Evolutionary conservation across 2,113 vertebrate species (phyloP).

Genomic region (Anser cygnoides): DNA sequence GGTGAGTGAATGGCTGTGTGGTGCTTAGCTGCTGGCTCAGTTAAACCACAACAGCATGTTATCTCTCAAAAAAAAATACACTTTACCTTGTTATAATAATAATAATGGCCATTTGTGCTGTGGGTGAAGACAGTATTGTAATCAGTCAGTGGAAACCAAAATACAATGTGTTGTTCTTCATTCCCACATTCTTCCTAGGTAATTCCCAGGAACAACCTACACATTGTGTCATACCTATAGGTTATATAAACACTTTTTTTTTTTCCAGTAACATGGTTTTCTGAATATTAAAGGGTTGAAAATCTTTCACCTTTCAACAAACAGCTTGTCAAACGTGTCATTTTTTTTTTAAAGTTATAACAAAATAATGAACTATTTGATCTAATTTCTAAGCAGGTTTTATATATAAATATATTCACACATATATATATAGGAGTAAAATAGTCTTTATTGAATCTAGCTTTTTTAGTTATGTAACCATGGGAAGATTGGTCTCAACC

Average conservation of each 20-base stretch:
- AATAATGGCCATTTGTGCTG: not conserved
- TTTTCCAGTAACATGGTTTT: not conserved
- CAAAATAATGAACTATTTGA: not conserved
- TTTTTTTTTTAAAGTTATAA: not conserved
- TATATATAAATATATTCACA: not conserved
- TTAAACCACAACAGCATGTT: not conserved
- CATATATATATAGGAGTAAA: not conserved
- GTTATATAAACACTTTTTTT: not conserved
- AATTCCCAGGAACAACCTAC: not conserved
- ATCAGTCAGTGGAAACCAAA: not conserved
- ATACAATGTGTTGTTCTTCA: not conserved
- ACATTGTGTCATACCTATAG: not conserved
- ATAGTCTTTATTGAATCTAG: not conserved
- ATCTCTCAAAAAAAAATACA: not conserved
- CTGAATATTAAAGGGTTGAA: not conserved
- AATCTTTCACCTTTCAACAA: not conserved
- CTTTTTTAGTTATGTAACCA: not conserved
- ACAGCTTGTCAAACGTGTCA: not conserved
- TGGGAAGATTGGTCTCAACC: not conserved
- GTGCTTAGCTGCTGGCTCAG: no score
- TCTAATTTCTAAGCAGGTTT: not conserved
- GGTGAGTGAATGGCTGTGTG: no score
- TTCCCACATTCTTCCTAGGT: not conserved
- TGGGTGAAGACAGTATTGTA: not conserved
- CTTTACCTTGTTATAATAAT: not conserved